Conservation (phyloP, 2,113 vertebrate genomes). For the Cricetomys ansorgei region DNA sequence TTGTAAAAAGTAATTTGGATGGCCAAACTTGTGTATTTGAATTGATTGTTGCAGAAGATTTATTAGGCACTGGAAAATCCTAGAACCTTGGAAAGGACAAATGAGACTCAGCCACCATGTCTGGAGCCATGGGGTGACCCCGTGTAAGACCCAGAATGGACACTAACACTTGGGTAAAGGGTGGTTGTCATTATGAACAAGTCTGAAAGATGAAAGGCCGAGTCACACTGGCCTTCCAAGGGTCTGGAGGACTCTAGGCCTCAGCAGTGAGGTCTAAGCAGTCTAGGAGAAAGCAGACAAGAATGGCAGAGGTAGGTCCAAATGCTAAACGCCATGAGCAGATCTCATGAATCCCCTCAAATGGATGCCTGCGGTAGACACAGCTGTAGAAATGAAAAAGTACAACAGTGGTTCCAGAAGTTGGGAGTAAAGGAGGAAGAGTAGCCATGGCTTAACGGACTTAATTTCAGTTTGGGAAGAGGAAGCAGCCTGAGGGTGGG, state of each 20-base stretch:
- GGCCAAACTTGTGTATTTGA: slow-evolving; percentile 90
- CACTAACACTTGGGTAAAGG: not conserved
- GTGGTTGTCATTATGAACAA: not conserved
- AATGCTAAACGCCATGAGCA: not conserved
- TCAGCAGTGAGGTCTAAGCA: not conserved
- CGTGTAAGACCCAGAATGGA: not conserved
- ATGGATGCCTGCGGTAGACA: not conserved
- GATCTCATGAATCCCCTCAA: not conserved
- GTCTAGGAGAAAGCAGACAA: not conserved
- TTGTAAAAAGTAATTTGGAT: slow-evolving; percentile 92
- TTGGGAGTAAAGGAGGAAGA: not conserved
- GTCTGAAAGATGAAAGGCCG: not conserved
- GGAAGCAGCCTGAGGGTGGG: not conserved
- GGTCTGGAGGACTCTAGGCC: not conserved
- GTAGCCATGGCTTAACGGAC: not conserved
- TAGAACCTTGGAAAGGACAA: slow-evolving; percentile 87
- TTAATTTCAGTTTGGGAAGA: not conserved
- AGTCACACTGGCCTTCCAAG: not conserved
- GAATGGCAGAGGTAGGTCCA: not conserved
- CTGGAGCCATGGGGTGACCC: not conserved
- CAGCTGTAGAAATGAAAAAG: not conserved
- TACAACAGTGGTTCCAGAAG: not conserved
- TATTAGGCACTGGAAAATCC: slow-evolving; percentile 86
- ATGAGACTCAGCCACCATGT: slow-evolving; percentile 71
- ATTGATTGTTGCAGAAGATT: slow-evolving; percentile 90